Evolutionary conservation across 2,888 invertebrate species (phyloP), one percentile per base, ranked within the genome.

Genomic region (Drosophila emarginata): DNA sequence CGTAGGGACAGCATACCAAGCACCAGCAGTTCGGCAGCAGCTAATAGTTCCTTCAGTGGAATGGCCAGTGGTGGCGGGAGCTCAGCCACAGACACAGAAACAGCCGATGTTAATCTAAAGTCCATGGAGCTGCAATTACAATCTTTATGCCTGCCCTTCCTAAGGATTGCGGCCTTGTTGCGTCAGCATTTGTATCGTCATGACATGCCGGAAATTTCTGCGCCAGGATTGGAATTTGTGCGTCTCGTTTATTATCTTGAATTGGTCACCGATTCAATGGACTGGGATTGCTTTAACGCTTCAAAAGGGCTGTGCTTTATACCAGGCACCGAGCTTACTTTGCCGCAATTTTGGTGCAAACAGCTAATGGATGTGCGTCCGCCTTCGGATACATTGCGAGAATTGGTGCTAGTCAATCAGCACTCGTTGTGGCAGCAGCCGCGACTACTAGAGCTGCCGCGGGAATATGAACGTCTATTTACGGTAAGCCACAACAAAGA

Each of bases 381-480:
- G 62, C 91, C 91, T 15, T 81, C 90, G 4, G 91, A 91, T 37
- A 89, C 91, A 39, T 88, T 92, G 15, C 93, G 95, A 6, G 94
- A 94, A 67, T 93, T 96, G 79, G 93, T 96, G 60, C 80, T 91
- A 53, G 93, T 94, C 60, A 94, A 95, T 88, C 95, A 96, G 90
- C 96, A 96, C 91, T 93, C 94, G 77, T 92, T 94, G 80, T 97
- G 97, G 97, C 93, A 94, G 84, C 94, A 94, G 85, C 98, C 99
- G 18, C 94, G 95, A 79, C 93, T 99, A 78, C 94, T 99, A 68
- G 93, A 94, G 74, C 93, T 99, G 91, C 98, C 99, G 61, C 94
- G 95, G 70, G 96, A 97, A 91, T 99, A 98, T 92, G 98, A 99
- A 92, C 95, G 96, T 85, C 94, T 97, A 74, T 97, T 97, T 91